Evolutionary conservation across 2,888 invertebrate species (phyloP).

Genomic region (Limnephilus lunatus): DNA sequence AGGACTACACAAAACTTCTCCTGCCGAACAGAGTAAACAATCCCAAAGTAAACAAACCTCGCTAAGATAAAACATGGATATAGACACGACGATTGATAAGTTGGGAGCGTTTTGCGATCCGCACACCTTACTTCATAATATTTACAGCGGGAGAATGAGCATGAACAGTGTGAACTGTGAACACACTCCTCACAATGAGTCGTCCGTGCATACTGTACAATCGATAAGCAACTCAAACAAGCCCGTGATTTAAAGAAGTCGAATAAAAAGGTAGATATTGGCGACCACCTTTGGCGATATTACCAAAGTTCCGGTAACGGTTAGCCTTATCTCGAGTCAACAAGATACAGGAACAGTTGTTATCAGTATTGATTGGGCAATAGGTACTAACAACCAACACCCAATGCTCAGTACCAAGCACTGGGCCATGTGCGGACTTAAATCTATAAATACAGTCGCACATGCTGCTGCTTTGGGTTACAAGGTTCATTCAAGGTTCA

Average conservation of each 20-base stretch:
- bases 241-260: constrained; percentile 43
- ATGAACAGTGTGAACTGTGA: neutral
- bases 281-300: constrained; percentile 23
- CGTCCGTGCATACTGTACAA: neutral
- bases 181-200: constrained; percentile 20
- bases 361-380: constrained; percentile 41
- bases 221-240: constrained; percentile 31
- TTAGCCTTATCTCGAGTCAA: constrained; percentile 28
- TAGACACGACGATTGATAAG: constrained; percentile 35
- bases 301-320: constrained; percentile 43
- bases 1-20: neutral
- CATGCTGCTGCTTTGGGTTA: constrained; percentile 12
- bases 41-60: constrained; percentile 25
- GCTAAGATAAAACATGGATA: constrained; percentile 5
- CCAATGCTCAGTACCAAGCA: neutral
- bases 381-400: neutral
- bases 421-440: constrained; percentile 19
- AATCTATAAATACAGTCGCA: constrained; percentile 18
- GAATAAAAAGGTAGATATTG: constrained; percentile 18
- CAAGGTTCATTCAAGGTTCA: neutral
- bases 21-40: constrained; percentile 22
- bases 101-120: constrained; percentile 16
- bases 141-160: constrained; percentile 15
- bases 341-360: constrained; percentile 32
- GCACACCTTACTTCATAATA: constrained; percentile 42